Base-by-base conservation (phyloP, 2,797 vertebrate species). In the Pipistrellus nathusii region DNA sequence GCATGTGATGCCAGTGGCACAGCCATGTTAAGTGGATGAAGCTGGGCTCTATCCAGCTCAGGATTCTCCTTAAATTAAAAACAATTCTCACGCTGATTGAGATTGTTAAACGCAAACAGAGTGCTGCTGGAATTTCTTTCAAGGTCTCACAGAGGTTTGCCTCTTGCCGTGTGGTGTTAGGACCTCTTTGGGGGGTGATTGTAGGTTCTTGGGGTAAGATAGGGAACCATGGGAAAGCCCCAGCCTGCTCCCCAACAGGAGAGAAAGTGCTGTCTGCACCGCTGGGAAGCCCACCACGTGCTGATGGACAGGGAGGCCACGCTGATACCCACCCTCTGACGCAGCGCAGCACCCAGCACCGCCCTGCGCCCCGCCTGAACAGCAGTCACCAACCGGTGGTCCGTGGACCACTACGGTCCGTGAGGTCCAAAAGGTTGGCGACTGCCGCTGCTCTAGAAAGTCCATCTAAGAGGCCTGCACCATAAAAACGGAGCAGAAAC, bases 311-410 rank as follows among this genome's bases (percentile, higher is more conserved):
- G 1, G 0, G 2, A 71, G 32, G 30, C 7, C 25, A 71, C 13
- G 46, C 55, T n/a, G 48, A 30, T 25, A 3, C 2, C 25, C 11
- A 3, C 5, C 8, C 41, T 83, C 2, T 0, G 4, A 38, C 1
- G 6, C 18, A 38, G 32, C 12, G 14, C 32, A n/a, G 15, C 9
- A 3, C 41, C 15, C 41, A 27, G 23, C 11, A 4, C 35, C 10
- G 8, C 17, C 17, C n/a, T 44, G 46, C 35, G 27, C 11, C 23
- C 46, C 14, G 13, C 57, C 6, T 27, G 57, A 59, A 59, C 57
- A 59, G 57, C 5, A 5, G 57, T 59, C 5, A 0, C 25, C 57
- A 59, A 59, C 25, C 11, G 11, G 57, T 59, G 57, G 25, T 59
- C 57, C 5, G 5, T 59, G 3, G 57, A 59, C 57, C 59, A 62